phyloP scores from a whole-genome alignment of 2,797 vertebrate genomes.

The Chelon auratus region DNA sequence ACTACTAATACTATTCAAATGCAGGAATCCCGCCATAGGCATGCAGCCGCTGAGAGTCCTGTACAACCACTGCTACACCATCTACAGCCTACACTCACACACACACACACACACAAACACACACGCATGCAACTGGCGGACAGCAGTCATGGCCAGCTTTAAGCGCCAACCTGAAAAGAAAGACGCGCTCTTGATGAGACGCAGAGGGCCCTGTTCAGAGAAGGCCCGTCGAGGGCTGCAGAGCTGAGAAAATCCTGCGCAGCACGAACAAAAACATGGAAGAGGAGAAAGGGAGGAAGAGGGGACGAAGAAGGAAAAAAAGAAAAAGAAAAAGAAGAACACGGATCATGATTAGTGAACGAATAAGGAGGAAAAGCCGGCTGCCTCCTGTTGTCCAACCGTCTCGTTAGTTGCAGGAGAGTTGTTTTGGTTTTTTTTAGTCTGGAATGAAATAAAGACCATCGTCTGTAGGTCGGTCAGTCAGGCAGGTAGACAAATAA shows the following conservation, averaged over 20 bases:
- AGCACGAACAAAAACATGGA: conserved; percentile 84
- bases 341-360: conserved; percentile 73
- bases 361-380: conserved; percentile 45
- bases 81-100: conserved; percentile 50
- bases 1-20: conserved; percentile 29
- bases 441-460: conserved; percentile 35
- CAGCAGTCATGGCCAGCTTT: conserved; percentile 60
- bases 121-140: conserved; percentile 69
- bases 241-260: conserved; percentile 99
- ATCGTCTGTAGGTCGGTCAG: conserved; percentile 16
- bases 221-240: conserved; percentile 99
- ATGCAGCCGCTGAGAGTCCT: conserved; percentile 62
- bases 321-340: conserved; percentile 54
- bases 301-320: conserved; percentile 43
- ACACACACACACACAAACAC: conserved; percentile 54
- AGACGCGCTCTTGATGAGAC: conserved; percentile 99
- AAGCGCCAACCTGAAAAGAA: conserved; percentile 99
- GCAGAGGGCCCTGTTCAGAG: conserved; percentile 99
- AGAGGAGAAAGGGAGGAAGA: conserved; percentile 79
- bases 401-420: conserved; percentile 34
- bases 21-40: conserved; percentile 57
- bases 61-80: conserved; percentile 20
- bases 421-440: conserved; percentile 42
- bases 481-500: conserved; percentile 29
- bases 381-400: conserved; percentile 30